Evolutionary conservation across 2,888 invertebrate genomes (phyloP).

Genomic region (Hofmannophila pseudospretella): DNA sequence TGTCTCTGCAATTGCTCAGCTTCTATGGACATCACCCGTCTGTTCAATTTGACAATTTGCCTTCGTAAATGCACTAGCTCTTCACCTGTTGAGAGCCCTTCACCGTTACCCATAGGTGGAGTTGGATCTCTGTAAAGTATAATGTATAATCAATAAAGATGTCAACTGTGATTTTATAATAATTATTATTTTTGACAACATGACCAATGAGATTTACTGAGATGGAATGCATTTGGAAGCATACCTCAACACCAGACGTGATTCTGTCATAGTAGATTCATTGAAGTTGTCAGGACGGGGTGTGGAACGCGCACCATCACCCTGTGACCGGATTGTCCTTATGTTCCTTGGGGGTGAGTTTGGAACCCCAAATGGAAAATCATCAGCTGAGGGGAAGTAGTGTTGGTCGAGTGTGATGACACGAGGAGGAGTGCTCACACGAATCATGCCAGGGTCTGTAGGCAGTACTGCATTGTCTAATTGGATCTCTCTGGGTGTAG

Average conservation of each 20-base stretch:
- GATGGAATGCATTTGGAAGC: not conserved
- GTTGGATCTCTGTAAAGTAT: conserved; percentile 79
- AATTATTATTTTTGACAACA: no score
- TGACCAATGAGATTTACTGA: no score
- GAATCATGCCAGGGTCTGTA: conserved; percentile 84
- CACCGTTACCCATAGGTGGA: conserved; percentile 80
- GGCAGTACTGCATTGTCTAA: conserved; percentile 89
- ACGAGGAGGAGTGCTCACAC: conserved; percentile 93
- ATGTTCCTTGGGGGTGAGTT: conserved; percentile 59
- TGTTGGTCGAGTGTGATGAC: conserved; percentile 91
- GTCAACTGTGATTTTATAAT: no score
- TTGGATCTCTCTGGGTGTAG: conserved; percentile 91
- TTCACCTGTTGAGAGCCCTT: conserved; percentile 84
- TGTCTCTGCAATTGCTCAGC: conserved; percentile 89
- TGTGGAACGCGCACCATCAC: conserved; percentile 57
- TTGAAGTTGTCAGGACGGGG: conserved; percentile 59
- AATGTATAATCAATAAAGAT: not conserved
- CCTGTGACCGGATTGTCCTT: conserved; percentile 51
- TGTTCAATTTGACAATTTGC: conserved; percentile 91
- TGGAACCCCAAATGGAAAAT: conserved; percentile 50
- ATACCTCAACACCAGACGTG: conserved; percentile 64
- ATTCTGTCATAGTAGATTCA: conserved; percentile 69
- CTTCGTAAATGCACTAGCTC: conserved; percentile 90
- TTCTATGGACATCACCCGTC: conserved; percentile 91
- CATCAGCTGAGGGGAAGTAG: conserved; percentile 85